Evolutionary conservation across 1,140 invertebrate genomes (phyloP).

Genomic region (Theocolax elegans): DNA sequence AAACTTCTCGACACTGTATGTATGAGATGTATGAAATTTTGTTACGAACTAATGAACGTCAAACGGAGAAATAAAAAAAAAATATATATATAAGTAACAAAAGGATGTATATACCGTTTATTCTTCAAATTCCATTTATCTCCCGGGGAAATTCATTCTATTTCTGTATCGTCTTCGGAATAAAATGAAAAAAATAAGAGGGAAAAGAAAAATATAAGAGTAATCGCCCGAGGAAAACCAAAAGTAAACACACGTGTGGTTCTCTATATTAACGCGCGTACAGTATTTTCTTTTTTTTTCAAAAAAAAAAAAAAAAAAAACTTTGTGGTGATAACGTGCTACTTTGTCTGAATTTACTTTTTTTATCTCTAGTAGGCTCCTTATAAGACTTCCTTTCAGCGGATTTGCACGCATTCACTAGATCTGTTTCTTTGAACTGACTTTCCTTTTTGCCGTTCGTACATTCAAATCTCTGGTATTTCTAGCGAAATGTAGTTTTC

Average conservation of each 20-base stretch:
- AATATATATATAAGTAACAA: too few relatives aligned
- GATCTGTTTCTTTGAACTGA: not conserved
- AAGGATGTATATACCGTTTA: too few relatives aligned
- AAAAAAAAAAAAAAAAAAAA: not conserved
- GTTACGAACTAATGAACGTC: too few relatives aligned
- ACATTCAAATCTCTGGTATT: too few relatives aligned
- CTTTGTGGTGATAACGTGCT: conserved; percentile 15
- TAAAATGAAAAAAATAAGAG: not conserved
- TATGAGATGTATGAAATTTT: too few relatives aligned
- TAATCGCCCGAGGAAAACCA: not conserved
- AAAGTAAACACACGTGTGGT: conserved; percentile 9
- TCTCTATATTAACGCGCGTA: not conserved
- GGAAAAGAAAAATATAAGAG: conserved; percentile 2
- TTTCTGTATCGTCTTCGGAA: conserved; percentile 2
- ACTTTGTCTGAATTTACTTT: not conserved
- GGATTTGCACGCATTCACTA: not conserved
- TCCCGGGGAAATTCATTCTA: too few relatives aligned
- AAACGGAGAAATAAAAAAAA: too few relatives aligned
- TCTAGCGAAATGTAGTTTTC: too few relatives aligned
- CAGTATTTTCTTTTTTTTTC: conserved; percentile 10
- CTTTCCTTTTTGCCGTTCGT: too few relatives aligned
- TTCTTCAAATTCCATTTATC: too few relatives aligned
- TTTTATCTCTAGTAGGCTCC: not conserved
- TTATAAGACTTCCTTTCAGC: not conserved
- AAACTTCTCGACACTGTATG: too few relatives aligned